Base-by-base conservation (phyloP, 2,888 invertebrate genomes). In the Eupeodes luniger region DNA sequence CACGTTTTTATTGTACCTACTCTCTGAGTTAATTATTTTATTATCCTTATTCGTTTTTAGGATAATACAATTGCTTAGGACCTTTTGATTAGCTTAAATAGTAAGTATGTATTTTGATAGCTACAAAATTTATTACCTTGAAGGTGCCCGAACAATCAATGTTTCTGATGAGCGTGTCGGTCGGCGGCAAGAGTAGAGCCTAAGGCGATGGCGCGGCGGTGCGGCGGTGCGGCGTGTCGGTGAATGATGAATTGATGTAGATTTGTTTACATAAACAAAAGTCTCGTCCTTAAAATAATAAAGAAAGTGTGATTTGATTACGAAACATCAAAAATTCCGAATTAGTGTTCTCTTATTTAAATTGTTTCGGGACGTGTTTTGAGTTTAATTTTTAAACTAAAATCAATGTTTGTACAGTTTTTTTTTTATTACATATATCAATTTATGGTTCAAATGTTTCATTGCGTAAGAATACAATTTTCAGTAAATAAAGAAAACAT, bases 81-180 rank as follows among this genome's bases (percentile, higher is more conserved):
- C 47, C 40, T 70, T 53, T 70, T 61, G 49, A 9, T 75, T 27
- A 64, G 61, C 53, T 72, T 66, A 6, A 27, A 1, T 36, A 2
- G 57, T 4, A 9, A 14, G 67, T 61, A 77, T 36, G 67, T 61
- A 77, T 36, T 47, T 76, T 62, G 61, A 77, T 72, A 11, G 40
- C 19, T 34, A 66, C 70, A 70, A 62, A 72, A 80, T 87, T 84
- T 87, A 87, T 87, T 64, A 53, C 53, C 66, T 70, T 76, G 76
- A 75, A 59, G 7, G 75, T 66, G 53, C 16, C 72, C 66, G 83
- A 72, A 53, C 74, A 51, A 44, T 40, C 19, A 40, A 40, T 16
- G 59, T 44, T 81, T n/a, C 5, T n/a, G 36, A 44, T 40, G 40
- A 19, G 19, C 27, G 27, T 2, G 27, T 27, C 27, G 27, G 27